Conservation (phyloP, 2,113 vertebrate genomes). For the Quiscalus mexicanus region DNA sequence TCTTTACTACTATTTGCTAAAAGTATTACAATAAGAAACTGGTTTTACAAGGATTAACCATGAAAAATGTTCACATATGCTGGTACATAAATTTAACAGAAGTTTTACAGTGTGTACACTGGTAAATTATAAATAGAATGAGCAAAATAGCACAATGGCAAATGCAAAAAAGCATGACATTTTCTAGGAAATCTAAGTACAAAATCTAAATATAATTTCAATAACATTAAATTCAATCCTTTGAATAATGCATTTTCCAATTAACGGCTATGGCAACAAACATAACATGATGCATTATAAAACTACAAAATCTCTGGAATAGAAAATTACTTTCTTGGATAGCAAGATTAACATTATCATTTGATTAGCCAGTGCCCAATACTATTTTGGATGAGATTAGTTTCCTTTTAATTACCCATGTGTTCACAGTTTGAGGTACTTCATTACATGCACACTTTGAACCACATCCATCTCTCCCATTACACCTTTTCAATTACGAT, state of each 20-base stretch:
- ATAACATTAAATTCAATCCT: neutral
- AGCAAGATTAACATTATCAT: constrained; percentile 10
- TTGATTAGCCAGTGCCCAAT: constrained; percentile 38
- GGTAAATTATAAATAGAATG: neutral
- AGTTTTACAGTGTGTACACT: neutral
- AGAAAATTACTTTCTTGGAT: constrained; percentile 22
- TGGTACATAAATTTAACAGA: neutral
- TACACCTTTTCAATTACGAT: constrained; percentile 55
- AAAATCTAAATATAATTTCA: constrained; percentile 2
- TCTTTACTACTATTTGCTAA: neutral
- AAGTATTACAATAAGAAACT: neutral
- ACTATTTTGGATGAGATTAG: constrained; percentile 20
- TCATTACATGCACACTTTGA: constrained; percentile 31
- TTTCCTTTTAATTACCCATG: constrained; percentile 54
- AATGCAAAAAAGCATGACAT: neutral
- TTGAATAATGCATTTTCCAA: constrained; percentile 16
- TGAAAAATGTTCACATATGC: neutral
- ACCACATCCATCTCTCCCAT: constrained; percentile 40
- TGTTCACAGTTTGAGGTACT: constrained; percentile 39
- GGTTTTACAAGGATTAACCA: neutral
- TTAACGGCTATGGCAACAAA: neutral
- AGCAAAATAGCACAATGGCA: neutral
- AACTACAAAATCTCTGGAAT: neutral
- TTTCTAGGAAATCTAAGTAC: neutral
- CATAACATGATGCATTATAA: neutral